These are phyloP conservation scores for Egretta garzetta DNA, from an alignment of 2,113 vertebrate genomes.

Conservation along the genomic window DNA sequence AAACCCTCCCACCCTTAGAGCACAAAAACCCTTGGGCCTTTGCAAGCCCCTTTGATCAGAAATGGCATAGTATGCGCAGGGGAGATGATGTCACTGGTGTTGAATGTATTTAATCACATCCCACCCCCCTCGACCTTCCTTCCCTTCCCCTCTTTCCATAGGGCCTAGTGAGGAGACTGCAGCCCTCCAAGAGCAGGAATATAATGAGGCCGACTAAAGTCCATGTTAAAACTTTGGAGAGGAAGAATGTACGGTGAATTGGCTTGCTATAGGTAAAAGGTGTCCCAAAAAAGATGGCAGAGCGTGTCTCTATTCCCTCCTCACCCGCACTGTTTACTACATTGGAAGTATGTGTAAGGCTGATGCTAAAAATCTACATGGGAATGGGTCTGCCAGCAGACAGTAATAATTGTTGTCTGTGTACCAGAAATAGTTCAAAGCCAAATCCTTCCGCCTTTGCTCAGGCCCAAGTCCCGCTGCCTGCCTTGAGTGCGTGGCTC, in stretches of 20 bases:
- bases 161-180: slow-evolving; percentile 4
- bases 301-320: neutral
- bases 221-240: slow-evolving; percentile 31
- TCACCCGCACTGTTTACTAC: neutral
- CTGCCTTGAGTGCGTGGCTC: neutral
- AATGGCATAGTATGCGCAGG: rapidly evolving
- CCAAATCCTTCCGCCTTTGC: neutral
- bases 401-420: neutral
- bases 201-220: neutral
- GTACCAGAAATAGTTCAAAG: slow-evolving; percentile 15
- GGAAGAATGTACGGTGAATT: neutral
- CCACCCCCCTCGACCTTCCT: neutral
- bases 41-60: neutral
- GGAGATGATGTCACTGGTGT: neutral
- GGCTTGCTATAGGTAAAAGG: neutral
- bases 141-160: neutral
- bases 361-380: neutral
- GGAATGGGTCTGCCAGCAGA: neutral
- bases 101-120: neutral
- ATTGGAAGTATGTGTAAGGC: neutral
- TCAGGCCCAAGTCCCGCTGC: neutral
- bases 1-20: neutral
- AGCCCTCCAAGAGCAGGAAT: neutral
- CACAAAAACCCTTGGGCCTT: neutral
- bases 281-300: neutral